Evolutionary conservation across 2,113 vertebrate genomes (phyloP).

Genomic region (Athene noctua): DNA sequence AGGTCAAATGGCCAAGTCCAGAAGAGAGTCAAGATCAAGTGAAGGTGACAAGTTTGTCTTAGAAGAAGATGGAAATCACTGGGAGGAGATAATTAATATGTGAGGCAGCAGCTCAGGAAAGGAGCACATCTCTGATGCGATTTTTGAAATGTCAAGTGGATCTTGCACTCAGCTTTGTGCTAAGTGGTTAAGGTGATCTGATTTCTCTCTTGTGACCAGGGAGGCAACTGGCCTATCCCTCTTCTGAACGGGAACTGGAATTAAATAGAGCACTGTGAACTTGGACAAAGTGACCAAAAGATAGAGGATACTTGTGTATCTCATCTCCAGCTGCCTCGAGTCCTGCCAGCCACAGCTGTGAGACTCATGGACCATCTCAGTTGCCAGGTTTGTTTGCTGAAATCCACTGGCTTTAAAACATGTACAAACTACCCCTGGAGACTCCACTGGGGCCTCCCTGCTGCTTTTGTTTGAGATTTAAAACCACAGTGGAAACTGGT

Average conservation of each 20-base stretch:
- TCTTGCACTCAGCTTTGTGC: neutral
- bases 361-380: slow-evolving; percentile 15
- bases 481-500: neutral
- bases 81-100: neutral
- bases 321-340: slow-evolving; percentile 22
- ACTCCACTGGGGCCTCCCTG: slow-evolving; percentile 19
- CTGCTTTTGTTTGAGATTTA: slow-evolving; percentile 25
- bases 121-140: neutral
- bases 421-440: slow-evolving; percentile 7
- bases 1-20: neutral
- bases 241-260: neutral
- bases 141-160: neutral
- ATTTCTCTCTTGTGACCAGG: neutral
- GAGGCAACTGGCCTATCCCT: neutral
- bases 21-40: neutral
- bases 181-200: neutral
- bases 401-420: slow-evolving; percentile 19
- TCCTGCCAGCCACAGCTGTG: slow-evolving; percentile 55
- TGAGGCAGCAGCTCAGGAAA: neutral
- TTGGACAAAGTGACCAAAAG: slow-evolving; percentile 34
- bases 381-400: slow-evolving; percentile 51
- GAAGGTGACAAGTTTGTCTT: neutral
- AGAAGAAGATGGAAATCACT: neutral
- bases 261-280: neutral
- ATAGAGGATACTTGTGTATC: neutral